These are phyloP conservation scores for Sphenopsis melanotis DNA, from an alignment of 2,797 vertebrate species.

Conservation along the genomic window DNA sequence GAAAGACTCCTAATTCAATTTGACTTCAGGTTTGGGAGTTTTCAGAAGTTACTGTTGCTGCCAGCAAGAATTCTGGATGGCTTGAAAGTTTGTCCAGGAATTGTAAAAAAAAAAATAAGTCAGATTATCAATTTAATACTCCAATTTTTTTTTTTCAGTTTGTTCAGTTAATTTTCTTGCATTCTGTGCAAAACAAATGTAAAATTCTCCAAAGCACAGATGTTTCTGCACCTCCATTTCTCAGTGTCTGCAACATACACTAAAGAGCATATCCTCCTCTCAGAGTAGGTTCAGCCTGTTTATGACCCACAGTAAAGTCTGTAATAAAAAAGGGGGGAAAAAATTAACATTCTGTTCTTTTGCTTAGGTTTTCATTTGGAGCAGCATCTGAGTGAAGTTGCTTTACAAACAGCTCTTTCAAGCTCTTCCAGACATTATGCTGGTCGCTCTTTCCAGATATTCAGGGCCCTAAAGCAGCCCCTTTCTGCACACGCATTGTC, in stretches of 20 bases:
- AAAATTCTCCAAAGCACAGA: neutral
- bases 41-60: neutral
- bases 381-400: slow-evolving; percentile 95
- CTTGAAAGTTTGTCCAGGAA: neutral
- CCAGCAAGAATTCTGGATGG: neutral
- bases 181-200: neutral
- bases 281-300: neutral
- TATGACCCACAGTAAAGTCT: neutral
- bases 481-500: slow-evolving; percentile 94
- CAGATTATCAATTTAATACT: neutral
- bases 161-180: neutral
- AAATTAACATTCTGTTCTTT: neutral
- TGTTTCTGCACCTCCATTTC: neutral
- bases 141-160: neutral
- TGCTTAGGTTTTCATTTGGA: slow-evolving; percentile 93
- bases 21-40: neutral
- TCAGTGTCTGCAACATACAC: neutral
- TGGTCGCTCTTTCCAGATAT: slow-evolving; percentile 96
- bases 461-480: slow-evolving; percentile 92
- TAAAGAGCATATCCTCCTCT: neutral
- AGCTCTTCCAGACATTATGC: slow-evolving; percentile 97
- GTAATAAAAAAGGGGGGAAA: neutral
- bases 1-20: neutral
- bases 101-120: neutral
- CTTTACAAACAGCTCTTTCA: slow-evolving; percentile 94